Percentiles rank a stretch among this genome's conserved stretches.
These are phyloP conservation scores for Tragelaphus strepsiceros DNA, from an alignment of 2,113 vertebrate species.

Conservation along the genomic window DNA sequence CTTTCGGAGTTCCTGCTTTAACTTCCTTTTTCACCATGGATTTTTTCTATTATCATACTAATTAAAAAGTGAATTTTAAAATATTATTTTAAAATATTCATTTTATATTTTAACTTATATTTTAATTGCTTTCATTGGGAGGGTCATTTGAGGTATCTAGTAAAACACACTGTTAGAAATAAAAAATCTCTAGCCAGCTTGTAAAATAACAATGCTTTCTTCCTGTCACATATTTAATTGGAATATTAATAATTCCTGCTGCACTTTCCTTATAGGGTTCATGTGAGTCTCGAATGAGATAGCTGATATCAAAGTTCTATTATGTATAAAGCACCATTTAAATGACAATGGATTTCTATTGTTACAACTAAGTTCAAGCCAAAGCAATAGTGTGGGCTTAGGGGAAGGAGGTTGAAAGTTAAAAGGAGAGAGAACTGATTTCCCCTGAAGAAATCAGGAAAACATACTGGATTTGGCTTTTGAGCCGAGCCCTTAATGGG, in stretches of 20 bases:
- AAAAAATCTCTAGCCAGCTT: not conserved
- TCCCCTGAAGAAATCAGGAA: not conserved
- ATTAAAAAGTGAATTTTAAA: not conserved
- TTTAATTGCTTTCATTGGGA: conserved; percentile 6
- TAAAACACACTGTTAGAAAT: not conserved
- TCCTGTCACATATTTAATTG: not conserved
- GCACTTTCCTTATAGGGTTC: not conserved
- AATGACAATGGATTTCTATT: not conserved
- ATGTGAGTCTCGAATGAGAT: not conserved
- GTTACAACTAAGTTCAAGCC: not conserved
- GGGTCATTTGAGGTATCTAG: not conserved
- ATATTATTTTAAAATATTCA: not conserved
- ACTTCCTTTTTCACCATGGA: not conserved
- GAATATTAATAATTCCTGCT: not conserved
- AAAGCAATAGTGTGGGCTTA: not conserved
- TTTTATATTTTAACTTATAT: not conserved
- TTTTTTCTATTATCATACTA: not conserved
- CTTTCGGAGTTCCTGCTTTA: not conserved
- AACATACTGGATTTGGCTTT: not conserved
- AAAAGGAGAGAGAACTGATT: not conserved
- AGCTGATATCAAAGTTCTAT: not conserved
- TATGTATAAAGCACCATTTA: not conserved
- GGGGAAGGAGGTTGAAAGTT: not conserved
- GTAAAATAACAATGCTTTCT: not conserved
- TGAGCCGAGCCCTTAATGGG: not conserved